A percentile compares a stretch with the other conserved stretches of the same genome.
phyloP scores from a whole-genome alignment of 2,797 vertebrate species.

The Micromesistius poutassou region DNA sequence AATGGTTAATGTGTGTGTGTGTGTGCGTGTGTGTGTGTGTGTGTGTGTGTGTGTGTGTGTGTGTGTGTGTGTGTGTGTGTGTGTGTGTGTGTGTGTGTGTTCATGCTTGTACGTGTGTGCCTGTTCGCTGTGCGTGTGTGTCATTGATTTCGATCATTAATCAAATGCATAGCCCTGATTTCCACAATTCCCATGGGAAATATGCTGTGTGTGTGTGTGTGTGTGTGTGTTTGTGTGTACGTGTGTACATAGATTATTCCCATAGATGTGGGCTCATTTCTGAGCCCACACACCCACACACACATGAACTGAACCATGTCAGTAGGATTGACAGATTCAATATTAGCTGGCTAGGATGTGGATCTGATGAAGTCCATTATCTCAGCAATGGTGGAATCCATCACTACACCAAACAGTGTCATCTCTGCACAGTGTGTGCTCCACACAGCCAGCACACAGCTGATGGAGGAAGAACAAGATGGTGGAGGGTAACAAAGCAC shows the following conservation, averaged over 20 bases:
- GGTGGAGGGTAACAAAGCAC: not conserved
- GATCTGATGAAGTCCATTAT: not conserved
- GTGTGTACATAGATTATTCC: not conserved
- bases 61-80: not conserved
- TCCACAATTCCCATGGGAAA: not conserved
- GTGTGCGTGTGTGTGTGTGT: too few relatives aligned
- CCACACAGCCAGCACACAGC: not conserved
- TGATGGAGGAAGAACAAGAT: not conserved
- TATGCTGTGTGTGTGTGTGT: not conserved
- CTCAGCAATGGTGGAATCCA: not conserved
- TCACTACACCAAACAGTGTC: not conserved
- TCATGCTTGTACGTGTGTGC: not conserved
- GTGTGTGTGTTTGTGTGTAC: not conserved
- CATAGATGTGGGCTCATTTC: not conserved
- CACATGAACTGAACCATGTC: not conserved
- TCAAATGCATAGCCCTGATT: not conserved
- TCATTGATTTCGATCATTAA: not conserved
- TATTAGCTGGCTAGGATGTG: not conserved
- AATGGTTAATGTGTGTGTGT: not conserved
- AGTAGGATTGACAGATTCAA: not conserved
- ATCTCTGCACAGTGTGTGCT: not conserved
- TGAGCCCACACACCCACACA: not conserved
- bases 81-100: constrained; percentile 1
- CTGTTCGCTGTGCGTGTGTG: not conserved
- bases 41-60: not conserved